Percentiles rank a stretch among this genome's conserved stretches.
phyloP scores from a whole-genome alignment of 2,888 invertebrate genomes.

The Eucriotettix oculatus region DNA sequence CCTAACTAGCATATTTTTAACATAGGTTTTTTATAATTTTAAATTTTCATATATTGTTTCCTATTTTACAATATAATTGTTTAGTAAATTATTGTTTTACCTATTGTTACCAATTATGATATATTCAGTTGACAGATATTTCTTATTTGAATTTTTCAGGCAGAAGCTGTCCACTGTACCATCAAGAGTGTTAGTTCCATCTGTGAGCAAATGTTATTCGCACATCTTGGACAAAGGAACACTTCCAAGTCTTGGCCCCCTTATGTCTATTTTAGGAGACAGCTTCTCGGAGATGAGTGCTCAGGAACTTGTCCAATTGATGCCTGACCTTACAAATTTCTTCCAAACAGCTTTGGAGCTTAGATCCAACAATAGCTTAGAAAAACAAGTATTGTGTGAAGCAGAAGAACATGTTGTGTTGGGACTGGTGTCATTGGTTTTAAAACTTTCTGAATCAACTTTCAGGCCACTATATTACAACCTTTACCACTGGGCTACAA shows the following conservation, averaged over 20 bases:
- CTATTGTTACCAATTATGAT: no score
- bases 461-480: constrained; percentile 80
- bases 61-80: no score
- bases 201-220: constrained; percentile 46
- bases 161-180: constrained; percentile 53
- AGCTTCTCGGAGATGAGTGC: constrained; percentile 45
- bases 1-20: no score
- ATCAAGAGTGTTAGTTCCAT: constrained; percentile 59
- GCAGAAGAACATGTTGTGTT: constrained; percentile 62
- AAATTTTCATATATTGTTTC: no score
- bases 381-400: constrained; percentile 22
- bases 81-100: no score
- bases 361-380: constrained; percentile 34
- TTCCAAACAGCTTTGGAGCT: constrained; percentile 54
- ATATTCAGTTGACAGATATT: no score
- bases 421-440: constrained; percentile 59
- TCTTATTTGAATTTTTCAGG: constrained; percentile 24
- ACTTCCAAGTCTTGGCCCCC: constrained; percentile 43
- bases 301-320: constrained; percentile 44
- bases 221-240: constrained; percentile 39
- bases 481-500: constrained; percentile 72
- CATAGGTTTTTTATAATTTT: no score
- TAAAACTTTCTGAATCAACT: constrained; percentile 76
- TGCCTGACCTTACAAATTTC: constrained; percentile 52
- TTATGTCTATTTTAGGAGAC: constrained; percentile 62